A percentile compares a stretch with the other conserved stretches of the same genome.
Evolutionary conservation across 2,797 vertebrate genomes (phyloP).

Genomic region (Catharus ustulatus): DNA sequence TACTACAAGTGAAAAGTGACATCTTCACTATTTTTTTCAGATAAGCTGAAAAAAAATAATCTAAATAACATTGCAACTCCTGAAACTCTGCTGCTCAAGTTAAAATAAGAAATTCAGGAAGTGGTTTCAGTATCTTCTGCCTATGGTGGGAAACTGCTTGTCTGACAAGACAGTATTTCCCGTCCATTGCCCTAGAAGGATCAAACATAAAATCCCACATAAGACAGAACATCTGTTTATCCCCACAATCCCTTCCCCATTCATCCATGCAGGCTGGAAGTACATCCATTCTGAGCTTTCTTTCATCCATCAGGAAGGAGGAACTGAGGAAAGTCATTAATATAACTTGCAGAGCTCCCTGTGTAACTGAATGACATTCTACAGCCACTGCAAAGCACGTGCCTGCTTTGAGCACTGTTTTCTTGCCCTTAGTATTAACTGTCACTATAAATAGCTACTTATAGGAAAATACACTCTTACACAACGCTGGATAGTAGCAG

Average conservation of each 20-base stretch:
- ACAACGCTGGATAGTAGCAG: background rate
- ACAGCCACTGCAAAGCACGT: background rate
- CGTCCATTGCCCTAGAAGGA: background rate
- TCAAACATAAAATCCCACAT: background rate
- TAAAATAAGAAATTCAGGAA: background rate
- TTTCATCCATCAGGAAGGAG: background rate
- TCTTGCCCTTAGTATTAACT: background rate
- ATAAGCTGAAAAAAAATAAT: background rate
- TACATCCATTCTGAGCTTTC: constrained; percentile 8
- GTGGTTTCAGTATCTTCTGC: background rate
- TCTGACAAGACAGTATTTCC: background rate
- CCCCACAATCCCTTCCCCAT: background rate
- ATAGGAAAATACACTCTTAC: background rate
- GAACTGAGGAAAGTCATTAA: background rate
- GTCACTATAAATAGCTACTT: background rate
- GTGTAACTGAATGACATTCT: background rate
- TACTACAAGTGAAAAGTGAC: background rate
- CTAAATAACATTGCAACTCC: background rate
- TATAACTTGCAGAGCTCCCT: background rate
- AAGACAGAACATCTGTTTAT: background rate
- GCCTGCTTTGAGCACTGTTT: background rate
- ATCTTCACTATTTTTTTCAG: background rate
- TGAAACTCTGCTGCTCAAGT: background rate
- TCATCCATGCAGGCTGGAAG: background rate
- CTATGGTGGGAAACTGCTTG: background rate